Percentiles rank a stretch among this genome's conserved stretches.
These are phyloP conservation scores for Bathynomus jamesi DNA, from an alignment of 1,140 invertebrate species.

Conservation along the genomic window DNA sequence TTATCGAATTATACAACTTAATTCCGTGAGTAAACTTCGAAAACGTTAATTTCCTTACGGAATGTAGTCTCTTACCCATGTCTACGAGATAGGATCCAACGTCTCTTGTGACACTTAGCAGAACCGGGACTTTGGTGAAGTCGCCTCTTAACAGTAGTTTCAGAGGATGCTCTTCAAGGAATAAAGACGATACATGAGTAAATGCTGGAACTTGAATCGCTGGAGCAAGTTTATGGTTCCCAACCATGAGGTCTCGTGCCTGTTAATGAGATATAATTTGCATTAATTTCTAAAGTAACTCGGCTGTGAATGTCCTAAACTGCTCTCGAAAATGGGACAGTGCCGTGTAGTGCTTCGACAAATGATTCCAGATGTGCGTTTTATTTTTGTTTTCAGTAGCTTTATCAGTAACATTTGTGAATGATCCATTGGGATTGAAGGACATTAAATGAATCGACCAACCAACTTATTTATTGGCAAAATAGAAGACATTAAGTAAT, in stretches of 20 bases:
- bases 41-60: no score
- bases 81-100: conserved; percentile 13
- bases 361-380: no score
- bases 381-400: no score
- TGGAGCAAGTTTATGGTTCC: conserved; percentile 21
- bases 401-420: no score
- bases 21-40: no score
- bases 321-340: background rate
- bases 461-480: no score
- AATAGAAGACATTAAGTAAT: no score
- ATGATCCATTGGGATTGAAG: no score
- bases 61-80: no score
- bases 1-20: no score
- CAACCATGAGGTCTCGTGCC: conserved; percentile 20
- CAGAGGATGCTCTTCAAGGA: conserved; percentile 41
- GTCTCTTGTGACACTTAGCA: conserved; percentile 3
- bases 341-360: background rate
- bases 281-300: background rate
- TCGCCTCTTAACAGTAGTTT: conserved; percentile 38
- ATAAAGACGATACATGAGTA: conserved; percentile 17
- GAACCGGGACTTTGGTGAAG: conserved; percentile 37
- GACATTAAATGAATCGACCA: no score
- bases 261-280: background rate
- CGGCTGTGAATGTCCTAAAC: no score
- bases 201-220: conserved; percentile 3